These are phyloP conservation scores for Vollenhovia emeryi DNA, from an alignment of 1,140 invertebrate species.

Conservation along the genomic window DNA sequence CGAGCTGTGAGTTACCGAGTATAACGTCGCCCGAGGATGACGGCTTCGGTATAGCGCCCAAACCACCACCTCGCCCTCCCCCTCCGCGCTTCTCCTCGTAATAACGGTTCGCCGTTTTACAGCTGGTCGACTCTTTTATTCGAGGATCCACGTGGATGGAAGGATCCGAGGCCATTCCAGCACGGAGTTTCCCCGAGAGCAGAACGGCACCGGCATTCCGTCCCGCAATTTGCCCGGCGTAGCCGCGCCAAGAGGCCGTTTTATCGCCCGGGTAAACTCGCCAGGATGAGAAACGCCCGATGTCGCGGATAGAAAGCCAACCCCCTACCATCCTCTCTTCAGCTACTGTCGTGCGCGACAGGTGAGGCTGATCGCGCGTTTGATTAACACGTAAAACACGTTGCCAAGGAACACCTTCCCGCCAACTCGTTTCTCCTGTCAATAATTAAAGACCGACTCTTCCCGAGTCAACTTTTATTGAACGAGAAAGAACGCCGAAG, in stretches of 20 bases:
- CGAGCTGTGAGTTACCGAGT: constrained; percentile 48
- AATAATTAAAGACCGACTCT: constrained; percentile 37
- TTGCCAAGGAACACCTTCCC: constrained; percentile 15
- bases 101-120: constrained; percentile 74
- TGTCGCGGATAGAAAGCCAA: constrained; percentile 60
- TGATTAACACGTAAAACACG: constrained; percentile 66
- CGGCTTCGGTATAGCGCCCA: constrained; percentile 37
- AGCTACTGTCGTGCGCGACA: constrained; percentile 31
- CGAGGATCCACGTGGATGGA: constrained; percentile 70
- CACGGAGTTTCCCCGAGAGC: constrained; percentile 55
- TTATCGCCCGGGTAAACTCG: constrained; percentile 70
- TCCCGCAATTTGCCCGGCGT: constrained; percentile 65
- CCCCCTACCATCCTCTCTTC: background rate
- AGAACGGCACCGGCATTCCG: constrained; percentile 60
- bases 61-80: background rate
- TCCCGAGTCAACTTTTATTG: background rate
- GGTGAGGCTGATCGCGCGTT: constrained; percentile 48
- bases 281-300: constrained; percentile 59
- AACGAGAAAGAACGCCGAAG: background rate
- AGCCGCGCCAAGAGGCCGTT: constrained; percentile 62
- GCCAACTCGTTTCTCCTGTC: constrained; percentile 18
- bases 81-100: constrained; percentile 61
- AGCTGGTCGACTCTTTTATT: constrained; percentile 72
- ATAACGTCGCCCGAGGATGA: constrained; percentile 51
- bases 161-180: constrained; percentile 65